A percentile compares a stretch with the other conserved stretches of the same genome.
Evolutionary conservation across 2,888 invertebrate species (phyloP).

Genomic region (Drosophila rubida): DNA sequence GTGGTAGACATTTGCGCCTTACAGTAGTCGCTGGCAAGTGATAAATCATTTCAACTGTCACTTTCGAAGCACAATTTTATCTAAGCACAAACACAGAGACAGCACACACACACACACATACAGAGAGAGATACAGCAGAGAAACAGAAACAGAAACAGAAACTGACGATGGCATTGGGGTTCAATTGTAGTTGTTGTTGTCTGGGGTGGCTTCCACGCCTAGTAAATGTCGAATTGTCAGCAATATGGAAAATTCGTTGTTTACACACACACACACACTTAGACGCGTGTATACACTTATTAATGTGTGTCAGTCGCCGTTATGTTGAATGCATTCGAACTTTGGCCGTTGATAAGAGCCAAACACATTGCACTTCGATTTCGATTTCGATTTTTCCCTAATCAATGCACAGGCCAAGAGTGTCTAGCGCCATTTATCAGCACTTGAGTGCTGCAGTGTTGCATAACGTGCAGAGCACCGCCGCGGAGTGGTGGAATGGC

Average conservation of each 20-base stretch:
- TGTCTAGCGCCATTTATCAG: slow-evolving; percentile 75
- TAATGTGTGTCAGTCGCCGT: slow-evolving; percentile 48
- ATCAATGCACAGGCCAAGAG: slow-evolving; percentile 57
- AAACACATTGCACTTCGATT: slow-evolving; percentile 24
- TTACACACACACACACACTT: neutral
- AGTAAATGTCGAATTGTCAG: slow-evolving; percentile 46
- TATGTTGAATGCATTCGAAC: slow-evolving; percentile 48
- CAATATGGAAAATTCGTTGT: slow-evolving; percentile 64
- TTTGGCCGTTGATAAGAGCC: slow-evolving; percentile 52
- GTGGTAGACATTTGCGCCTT: slow-evolving; percentile 62
- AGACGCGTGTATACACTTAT: slow-evolving; percentile 15
- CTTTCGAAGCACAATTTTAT: slow-evolving; percentile 85
- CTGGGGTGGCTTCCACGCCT: slow-evolving; percentile 46
- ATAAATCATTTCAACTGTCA: slow-evolving; percentile 85
- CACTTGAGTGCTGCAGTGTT: slow-evolving; percentile 46
- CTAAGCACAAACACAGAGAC: slow-evolving; percentile 74
- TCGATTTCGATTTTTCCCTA: slow-evolving; percentile 24
- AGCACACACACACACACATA: slow-evolving; percentile 42
- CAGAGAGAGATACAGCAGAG: slow-evolving; percentile 11
- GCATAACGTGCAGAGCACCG: neutral
- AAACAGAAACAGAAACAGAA: slow-evolving; percentile 29
- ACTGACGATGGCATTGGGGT: slow-evolving; percentile 56
- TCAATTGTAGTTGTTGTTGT: slow-evolving; percentile 41
- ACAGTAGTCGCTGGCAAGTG: slow-evolving; percentile 80
- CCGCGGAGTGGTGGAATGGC: no score